phyloP scores from a whole-genome alignment of 2,888 invertebrate genomes.

The Portevinia maculata region DNA sequence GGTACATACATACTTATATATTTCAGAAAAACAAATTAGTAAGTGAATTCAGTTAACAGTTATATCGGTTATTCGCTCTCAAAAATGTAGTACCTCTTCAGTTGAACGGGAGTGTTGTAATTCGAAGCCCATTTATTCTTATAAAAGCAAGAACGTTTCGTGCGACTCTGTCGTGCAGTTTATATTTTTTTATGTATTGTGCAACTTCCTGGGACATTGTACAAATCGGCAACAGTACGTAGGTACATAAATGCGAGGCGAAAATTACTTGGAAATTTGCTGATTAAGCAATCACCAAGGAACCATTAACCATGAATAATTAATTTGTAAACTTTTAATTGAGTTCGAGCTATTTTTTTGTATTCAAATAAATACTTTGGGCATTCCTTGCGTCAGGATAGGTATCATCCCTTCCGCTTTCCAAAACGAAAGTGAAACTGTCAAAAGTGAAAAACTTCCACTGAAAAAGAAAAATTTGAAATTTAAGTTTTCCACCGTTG shows the following conservation, averaged over 20 bases:
- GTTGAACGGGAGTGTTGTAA: no score
- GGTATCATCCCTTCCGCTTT: neutral
- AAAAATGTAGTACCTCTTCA: no score
- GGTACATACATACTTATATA: no score
- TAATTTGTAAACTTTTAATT: slow-evolving; percentile 70
- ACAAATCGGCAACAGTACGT: no score
- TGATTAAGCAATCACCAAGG: slow-evolving; percentile 67
- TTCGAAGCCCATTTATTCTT: no score
- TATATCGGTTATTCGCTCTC: no score
- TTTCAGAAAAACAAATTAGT: no score
- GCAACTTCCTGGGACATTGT: no score
- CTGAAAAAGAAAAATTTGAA: neutral
- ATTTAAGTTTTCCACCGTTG: slow-evolving; percentile 5
- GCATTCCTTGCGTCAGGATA: slow-evolving; percentile 3
- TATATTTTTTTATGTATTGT: no score
- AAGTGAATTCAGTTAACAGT: no score
- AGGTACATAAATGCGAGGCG: slow-evolving; percentile 9
- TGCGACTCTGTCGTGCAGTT: no score
- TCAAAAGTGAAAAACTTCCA: slow-evolving; percentile 16
- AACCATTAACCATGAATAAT: slow-evolving; percentile 69
- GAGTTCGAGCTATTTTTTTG: slow-evolving; percentile 55
- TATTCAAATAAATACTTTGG: slow-evolving; percentile 46
- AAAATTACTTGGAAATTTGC: slow-evolving; percentile 62
- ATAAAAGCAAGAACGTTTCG: no score
- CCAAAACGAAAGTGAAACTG: neutral